phyloP scores from a whole-genome alignment of 1,140 invertebrate species.

The Glomeris maerens region DNA sequence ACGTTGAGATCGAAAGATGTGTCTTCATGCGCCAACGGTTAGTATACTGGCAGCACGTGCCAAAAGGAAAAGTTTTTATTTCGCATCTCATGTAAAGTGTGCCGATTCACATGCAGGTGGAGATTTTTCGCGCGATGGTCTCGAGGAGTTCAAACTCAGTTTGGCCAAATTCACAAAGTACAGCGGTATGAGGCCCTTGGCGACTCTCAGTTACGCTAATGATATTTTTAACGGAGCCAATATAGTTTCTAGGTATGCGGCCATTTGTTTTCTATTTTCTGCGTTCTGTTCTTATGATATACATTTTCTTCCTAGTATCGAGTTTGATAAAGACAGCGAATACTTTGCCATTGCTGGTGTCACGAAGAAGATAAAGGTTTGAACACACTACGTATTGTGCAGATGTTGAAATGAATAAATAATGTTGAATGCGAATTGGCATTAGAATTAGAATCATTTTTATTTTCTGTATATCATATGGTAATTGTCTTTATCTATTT shows the following conservation, averaged over 20 bases:
- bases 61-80: conserved; percentile 19
- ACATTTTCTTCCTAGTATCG: conserved; percentile 49
- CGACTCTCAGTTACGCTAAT: conserved; percentile 77
- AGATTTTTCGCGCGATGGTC: conserved; percentile 29
- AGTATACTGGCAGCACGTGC: conserved; percentile 19
- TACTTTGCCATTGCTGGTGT: conserved; percentile 94
- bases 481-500: too few relatives aligned
- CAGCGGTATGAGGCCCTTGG: conserved; percentile 58
- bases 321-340: conserved; percentile 94
- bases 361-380: conserved; percentile 86
- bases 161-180: conserved; percentile 78
- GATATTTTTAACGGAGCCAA: conserved; percentile 79
- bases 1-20: too few relatives aligned
- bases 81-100: conserved; percentile 25
- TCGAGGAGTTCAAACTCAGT: conserved; percentile 71
- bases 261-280: conserved; percentile 9
- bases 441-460: too few relatives aligned
- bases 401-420: too few relatives aligned
- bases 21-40: too few relatives aligned
- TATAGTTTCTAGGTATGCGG: conserved; percentile 61
- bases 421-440: too few relatives aligned
- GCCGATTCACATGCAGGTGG: conserved; percentile 25
- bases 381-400: too few relatives aligned
- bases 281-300: conserved; percentile 10
- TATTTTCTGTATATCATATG: too few relatives aligned